Evolutionary conservation across 2,797 vertebrate genomes (phyloP).

Genomic region (Rhinogobio ventralis): DNA sequence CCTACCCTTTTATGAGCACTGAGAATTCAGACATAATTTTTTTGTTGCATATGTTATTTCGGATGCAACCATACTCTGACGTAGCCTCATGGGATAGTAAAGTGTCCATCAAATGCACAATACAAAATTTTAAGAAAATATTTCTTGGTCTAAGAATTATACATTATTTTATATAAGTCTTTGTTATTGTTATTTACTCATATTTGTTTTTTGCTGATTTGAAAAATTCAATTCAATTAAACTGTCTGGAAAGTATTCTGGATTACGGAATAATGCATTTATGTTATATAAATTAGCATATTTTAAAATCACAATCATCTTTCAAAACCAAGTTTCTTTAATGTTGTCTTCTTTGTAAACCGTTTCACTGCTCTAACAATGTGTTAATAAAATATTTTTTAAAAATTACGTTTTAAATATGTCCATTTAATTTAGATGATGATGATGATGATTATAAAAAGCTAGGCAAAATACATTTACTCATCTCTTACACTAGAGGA

Average conservation of each 20-base stretch:
- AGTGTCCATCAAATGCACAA: too few species aligned
- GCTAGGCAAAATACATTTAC: not conserved
- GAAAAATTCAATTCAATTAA: not conserved
- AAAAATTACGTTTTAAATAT: not conserved
- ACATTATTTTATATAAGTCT: not conserved
- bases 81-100: too few species aligned
- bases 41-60: too few species aligned
- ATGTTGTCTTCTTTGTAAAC: not conserved
- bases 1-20: too few species aligned
- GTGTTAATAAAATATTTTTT: not conserved
- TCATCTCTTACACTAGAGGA: slow-evolving; percentile 25
- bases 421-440: not conserved
- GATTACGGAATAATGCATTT: not conserved
- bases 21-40: too few species aligned
- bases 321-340: not conserved
- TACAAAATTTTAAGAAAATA: not conserved
- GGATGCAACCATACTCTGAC: too few species aligned
- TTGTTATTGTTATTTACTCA: not conserved
- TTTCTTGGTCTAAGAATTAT: not conserved
- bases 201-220: not conserved
- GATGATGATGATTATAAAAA: not conserved
- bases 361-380: not conserved
- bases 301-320: not conserved
- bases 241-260: not conserved
- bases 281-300: not conserved